A percentile compares a stretch with the other conserved stretches of the same genome.
Conservation (phyloP, 2,888 invertebrate genomes). For the Lamellibrachia satsuma region DNA sequence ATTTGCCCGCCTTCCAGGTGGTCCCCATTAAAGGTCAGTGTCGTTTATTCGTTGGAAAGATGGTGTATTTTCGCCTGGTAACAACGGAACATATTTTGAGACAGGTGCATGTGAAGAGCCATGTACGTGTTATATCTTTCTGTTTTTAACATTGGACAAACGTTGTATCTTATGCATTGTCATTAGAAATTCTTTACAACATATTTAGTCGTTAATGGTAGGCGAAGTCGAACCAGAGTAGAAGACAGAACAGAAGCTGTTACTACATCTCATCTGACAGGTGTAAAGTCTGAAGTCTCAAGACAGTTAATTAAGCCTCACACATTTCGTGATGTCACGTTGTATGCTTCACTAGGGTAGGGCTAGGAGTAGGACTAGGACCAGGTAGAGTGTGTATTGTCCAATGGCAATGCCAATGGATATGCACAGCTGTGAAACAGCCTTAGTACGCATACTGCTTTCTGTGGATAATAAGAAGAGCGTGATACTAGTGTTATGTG, state of each 20-base stretch:
- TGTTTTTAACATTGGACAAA: background rate
- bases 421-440: too few relatives aligned
- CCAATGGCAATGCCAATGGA: too few relatives aligned
- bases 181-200: background rate
- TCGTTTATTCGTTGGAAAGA: background rate
- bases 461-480: too few relatives aligned
- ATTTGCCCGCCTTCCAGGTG: too few relatives aligned
- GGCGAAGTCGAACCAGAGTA: too few relatives aligned
- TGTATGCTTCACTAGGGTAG: background rate
- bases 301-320: background rate
- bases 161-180: background rate
- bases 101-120: background rate
- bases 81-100: background rate
- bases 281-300: background rate
- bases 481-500: too few relatives aligned
- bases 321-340: background rate
- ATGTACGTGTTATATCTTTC: background rate
- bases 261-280: background rate
- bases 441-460: too few relatives aligned
- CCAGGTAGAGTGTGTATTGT: too few relatives aligned
- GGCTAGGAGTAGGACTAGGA: too few relatives aligned
- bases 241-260: background rate
- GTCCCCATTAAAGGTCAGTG: background rate
- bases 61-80: conserved; percentile 17
- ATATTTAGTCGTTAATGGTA: too few relatives aligned